A percentile compares a stretch with the other conserved stretches of the same genome.
Conservation (phyloP, 2,797 vertebrate species). For the Staurois parvus region DNA sequence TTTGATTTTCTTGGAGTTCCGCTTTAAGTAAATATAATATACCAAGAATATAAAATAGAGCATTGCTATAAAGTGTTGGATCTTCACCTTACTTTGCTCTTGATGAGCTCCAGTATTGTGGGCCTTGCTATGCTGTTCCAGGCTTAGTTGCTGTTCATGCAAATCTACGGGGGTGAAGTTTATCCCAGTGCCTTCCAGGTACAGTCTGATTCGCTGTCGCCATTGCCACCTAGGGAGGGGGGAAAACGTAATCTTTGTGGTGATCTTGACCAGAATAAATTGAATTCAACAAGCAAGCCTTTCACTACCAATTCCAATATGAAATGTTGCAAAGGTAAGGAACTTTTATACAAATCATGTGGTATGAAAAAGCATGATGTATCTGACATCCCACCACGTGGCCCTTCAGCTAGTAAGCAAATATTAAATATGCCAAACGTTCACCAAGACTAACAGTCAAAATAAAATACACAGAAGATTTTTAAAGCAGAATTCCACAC, state of each 20-base stretch:
- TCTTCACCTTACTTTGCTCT: conserved; percentile 76
- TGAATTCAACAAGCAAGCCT: neutral
- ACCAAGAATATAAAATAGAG: too few relatives aligned
- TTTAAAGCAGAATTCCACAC: too few relatives aligned
- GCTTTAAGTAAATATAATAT: too few relatives aligned
- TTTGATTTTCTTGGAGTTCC: too few relatives aligned
- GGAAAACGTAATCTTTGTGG: neutral
- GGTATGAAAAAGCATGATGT: neutral
- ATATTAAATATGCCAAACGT: too few relatives aligned
- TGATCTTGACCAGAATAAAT: neutral
- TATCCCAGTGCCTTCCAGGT: conserved; percentile 94
- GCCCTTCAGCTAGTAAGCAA: too few relatives aligned
- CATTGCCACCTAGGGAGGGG: conserved; percentile 87
- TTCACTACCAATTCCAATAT: too few relatives aligned
- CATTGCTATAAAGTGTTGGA: neutral
- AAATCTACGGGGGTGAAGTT: conserved; percentile 91
- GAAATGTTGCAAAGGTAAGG: too few relatives aligned
- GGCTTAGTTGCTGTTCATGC: conserved; percentile 93
- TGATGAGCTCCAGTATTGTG: conserved; percentile 80
- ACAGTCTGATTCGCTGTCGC: conserved; percentile 92
- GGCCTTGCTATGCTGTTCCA: conserved; percentile 91
- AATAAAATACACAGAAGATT: too few relatives aligned
- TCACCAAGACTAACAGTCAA: too few relatives aligned
- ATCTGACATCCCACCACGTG: neutral
- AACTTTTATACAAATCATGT: too few relatives aligned